Base-by-base conservation (phyloP, 1,140 invertebrate species). In the Lepidurus packardi region DNA sequence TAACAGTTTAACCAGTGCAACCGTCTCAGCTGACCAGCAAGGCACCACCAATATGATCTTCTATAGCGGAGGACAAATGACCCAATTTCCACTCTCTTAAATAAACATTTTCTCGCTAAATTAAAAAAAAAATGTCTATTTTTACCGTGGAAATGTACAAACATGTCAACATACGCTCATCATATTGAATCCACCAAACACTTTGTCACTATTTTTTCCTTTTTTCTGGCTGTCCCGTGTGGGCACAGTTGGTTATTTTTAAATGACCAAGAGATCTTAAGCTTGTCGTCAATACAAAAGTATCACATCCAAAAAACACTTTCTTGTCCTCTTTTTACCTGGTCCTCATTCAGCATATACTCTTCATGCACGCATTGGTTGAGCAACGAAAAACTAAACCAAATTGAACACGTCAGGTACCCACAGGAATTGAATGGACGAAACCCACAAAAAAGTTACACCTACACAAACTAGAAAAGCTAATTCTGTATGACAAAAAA, bases 351-450 rank as follows among this genome's bases (percentile, higher is more conserved):
- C 53, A 65, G 34, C 53, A 65, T 65, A 65, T 21, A 21, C 53
- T 65, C 53, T 34, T 7, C 53, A 65, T 16, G 13, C 53, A 65
- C 13, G 21, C 53, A 21, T 65, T 65, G 53, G 53, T 65, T 65
- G 53, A 65, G 53, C 53, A 21, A 65, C 53, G 53, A 13, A 65
- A 13, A 65, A 65, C 53, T 65, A 65, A 65, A 65, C 53, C 53
- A 65, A 65, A n/a, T 21, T 65, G 53, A 65, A 65, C 53, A 65
- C 21, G 53, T 65, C 53, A 65, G 53, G 53, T 65, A 65, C 53
- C 53, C 53, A 65, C 53, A 65, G 53, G 53, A 65, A 65, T 65
- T 65, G 53, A 65, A 65, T 65, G 53, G 53, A 65, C 53, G n/a
- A 65, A 65, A 65, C 53, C 53, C 21, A 65, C 53, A n/a, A n/a